Conservation (phyloP, 2,888 invertebrate species). For the Pollenia angustigena region DNA sequence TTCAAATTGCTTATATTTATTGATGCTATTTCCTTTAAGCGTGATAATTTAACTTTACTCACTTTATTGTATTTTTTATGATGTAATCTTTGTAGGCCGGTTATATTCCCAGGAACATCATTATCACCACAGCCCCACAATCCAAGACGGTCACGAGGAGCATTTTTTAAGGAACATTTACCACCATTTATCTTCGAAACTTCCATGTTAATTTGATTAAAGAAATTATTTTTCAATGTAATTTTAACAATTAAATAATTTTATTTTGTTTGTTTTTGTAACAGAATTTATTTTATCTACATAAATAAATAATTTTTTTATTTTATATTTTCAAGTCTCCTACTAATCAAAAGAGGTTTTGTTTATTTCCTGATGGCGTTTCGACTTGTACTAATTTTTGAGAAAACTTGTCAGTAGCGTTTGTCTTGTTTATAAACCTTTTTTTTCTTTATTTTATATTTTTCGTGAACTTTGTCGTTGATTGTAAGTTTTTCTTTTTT, state of each 20-base stretch:
- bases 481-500: background rate
- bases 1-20: background rate
- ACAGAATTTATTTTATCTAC: too few relatives aligned
- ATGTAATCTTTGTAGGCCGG: conserved; percentile 80
- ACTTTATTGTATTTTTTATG: conserved; percentile 83
- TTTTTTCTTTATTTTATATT: background rate
- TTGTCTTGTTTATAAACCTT: background rate
- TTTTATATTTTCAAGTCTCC: conserved; percentile 9
- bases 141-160: conserved; percentile 80
- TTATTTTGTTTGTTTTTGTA: too few relatives aligned
- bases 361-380: conserved; percentile 26
- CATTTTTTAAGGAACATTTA: conserved; percentile 14
- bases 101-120: conserved; percentile 80
- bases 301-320: background rate
- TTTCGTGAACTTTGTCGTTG: background rate
- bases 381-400: conserved; percentile 39
- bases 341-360: background rate
- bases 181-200: conserved; percentile 27
- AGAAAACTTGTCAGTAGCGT: conserved; percentile 38
- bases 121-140: conserved; percentile 80
- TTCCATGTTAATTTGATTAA: conserved; percentile 30
- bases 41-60: conserved; percentile 18
- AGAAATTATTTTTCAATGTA: too few relatives aligned
- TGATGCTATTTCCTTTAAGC: background rate
- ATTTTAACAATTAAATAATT: too few relatives aligned